Conservation (phyloP, 2,888 invertebrate species). For the Coleophora deauratella region DNA sequence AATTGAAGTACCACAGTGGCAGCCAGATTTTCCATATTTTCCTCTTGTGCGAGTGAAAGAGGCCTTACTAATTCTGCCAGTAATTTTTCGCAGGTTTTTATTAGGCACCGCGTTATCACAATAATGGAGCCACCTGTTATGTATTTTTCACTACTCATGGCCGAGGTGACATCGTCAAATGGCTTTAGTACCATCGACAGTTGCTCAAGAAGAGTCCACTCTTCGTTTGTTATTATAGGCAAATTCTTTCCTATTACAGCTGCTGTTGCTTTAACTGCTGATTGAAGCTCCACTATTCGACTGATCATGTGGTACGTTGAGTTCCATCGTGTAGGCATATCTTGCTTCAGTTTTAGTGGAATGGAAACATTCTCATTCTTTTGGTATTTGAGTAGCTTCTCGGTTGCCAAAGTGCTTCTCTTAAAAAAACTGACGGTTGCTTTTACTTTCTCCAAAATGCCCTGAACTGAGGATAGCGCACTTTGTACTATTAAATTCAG, state of each 20-base stretch:
- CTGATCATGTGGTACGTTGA: slow-evolving; percentile 11
- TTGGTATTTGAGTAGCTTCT: slow-evolving; percentile 13
- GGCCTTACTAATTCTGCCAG: too few species aligned
- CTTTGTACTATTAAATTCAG: slow-evolving; percentile 15
- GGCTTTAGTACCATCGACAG: slow-evolving; percentile 13
- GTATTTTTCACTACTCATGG: slow-evolving; percentile 21
- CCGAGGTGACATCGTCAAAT: slow-evolving; percentile 17
- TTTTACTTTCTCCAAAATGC: slow-evolving; percentile 6
- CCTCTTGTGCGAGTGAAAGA: too few species aligned
- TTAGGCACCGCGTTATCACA: slow-evolving; percentile 18
- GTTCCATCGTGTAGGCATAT: slow-evolving; percentile 18
- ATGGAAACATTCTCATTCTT: slow-evolving; percentile 2
- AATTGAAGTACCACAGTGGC: too few species aligned
- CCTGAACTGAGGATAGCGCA: not conserved
- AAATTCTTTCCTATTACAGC: slow-evolving; percentile 6
- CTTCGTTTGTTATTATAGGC: slow-evolving; percentile 9
- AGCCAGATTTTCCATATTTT: too few species aligned
- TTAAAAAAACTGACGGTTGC: slow-evolving; percentile 9
- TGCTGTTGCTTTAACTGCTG: slow-evolving; percentile 5
- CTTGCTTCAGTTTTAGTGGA: slow-evolving; percentile 14
- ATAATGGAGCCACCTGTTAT: slow-evolving; percentile 20
- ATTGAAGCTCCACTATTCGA: slow-evolving; percentile 11
- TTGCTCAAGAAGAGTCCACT: slow-evolving; percentile 8
- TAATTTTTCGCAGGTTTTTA: not conserved
- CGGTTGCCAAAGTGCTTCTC: slow-evolving; percentile 9